Evolutionary conservation across 2,888 invertebrate genomes (phyloP), one percentile per base, ranked within the genome.

Genomic region (Athrips mouffetella): DNA sequence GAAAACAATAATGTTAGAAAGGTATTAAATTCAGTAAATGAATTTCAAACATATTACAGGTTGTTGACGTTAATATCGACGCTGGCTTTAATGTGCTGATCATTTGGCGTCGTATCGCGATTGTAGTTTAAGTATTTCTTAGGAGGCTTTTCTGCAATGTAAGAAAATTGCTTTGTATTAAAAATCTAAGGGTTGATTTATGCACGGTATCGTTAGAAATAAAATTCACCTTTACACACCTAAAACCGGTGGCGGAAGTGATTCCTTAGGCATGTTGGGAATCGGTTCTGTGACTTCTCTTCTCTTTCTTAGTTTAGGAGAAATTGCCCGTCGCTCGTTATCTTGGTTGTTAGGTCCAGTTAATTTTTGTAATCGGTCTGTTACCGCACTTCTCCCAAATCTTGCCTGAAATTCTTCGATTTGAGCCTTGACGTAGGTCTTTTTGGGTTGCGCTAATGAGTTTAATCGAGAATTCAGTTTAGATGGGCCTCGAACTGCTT

Each of bases 221-320:
- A 58, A 58, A 75, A 80, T 80, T 81, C 80, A 81, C 82, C 82
- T 82, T 81, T 83, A 85, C 85, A 78, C 78, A 86, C 86, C 86
- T 85, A 75, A 61, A 59, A 72, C 62, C 53, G 69, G 57, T 35
- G 71, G 52, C 52, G 27, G 65, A 35, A n/a, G n/a, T n/a, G 11
- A 60, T 53, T 41, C 73, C 30, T 59, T 57, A 29, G 65, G 52
- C 21, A n/a, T 11, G 21, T 31, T 45, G 4, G 53, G 55, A 4
- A 57, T 23, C 1, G 64, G 55, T 25, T 31, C 44, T 20, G 53
- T 50, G 23, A 66, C 70, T 3, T 48, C 10, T 49, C 63, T 63
- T 18, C 16, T 44, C 7, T 10, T 25, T 31, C 18, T 42, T 6
- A 13, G 2, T 21, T 39, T 48, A 3, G 39, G 5, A 39, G 30